Evolutionary conservation across 2,113 vertebrate species (phyloP).

Genomic region (Chionomys nivalis): DNA sequence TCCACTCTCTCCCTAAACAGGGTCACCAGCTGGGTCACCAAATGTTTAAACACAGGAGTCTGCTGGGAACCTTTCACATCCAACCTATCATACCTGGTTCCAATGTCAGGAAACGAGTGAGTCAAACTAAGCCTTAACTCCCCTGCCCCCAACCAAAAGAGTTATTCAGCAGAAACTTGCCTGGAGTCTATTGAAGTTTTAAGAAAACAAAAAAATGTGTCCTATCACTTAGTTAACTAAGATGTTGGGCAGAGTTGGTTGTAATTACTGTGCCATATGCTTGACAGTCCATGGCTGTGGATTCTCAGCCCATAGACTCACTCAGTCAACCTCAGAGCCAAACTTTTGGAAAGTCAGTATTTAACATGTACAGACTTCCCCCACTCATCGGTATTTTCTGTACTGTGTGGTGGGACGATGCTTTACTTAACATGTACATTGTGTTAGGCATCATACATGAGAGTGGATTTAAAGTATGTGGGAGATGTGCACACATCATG

Average conservation of each 20-base stretch:
- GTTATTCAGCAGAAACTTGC: not conserved
- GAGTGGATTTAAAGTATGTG: not conserved
- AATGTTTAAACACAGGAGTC: not conserved
- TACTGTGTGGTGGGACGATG: too few species aligned
- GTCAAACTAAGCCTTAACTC: not conserved
- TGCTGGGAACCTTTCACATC: not conserved
- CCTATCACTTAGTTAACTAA: not conserved
- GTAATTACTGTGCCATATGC: not conserved
- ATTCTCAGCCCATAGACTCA: not conserved
- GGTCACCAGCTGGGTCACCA: not conserved
- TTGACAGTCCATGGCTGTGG: not conserved
- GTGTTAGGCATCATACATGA: not conserved
- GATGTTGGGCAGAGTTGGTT: not conserved
- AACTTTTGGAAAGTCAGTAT: not conserved
- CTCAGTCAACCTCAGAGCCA: not conserved
- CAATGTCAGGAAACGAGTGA: not conserved
- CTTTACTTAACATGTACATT: not conserved
- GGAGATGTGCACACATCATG: not conserved
- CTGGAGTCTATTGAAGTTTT: not conserved
- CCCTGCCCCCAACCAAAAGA: not conserved
- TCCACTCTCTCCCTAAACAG: too few species aligned
- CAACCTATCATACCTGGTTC: not conserved
- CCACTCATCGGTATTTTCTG: not conserved
- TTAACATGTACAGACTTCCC: not conserved
- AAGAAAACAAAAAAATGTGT: not conserved